Evolutionary conservation across 2,888 invertebrate species (phyloP), one percentile per base, ranked within the genome.

Genomic region (Scaptomyza flava): DNA sequence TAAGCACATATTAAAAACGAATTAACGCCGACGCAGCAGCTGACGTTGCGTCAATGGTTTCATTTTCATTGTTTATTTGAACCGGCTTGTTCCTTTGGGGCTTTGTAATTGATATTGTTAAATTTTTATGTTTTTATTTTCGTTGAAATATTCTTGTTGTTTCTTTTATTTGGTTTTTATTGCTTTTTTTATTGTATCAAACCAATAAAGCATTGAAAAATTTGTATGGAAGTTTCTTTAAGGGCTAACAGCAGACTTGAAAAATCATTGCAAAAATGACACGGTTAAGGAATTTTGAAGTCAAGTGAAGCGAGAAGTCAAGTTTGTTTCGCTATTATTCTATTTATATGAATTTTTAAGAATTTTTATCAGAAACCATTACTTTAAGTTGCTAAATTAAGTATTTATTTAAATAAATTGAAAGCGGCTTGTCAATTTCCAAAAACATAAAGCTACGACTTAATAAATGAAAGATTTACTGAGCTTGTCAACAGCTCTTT

Each of bases 1-100:
- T 89, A 88, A 81, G 85, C 86, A 88, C 78, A 89, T 90, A 89
- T 89, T 89, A 87, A 89, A 82, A 81, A 85, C 81, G 79, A 85
- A 84, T 87, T 89, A 89, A 87, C 41, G 64, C 34, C 64, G 30
- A 51, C 33, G 61, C 60, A 56, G 56, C 68, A 62, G 68, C 76
- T 75, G 72, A 30, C 45, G 54, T 64, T 41, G 52, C 53, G 63
- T 60, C n/a, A 58, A 41, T 54, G 70, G 56, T 73, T 69, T 76
- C 64, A 57, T 79, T 72, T 78, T 78, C 57, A 76, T 78, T 84
- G 47, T 69, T 43, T 41, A 8, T 57, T 45, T 41, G 53, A 61
- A 51, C 52, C 61, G 36, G 33, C 41, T 57, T 68, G 75, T 65
- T 75, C 84, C 81, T 81, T 78, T 72, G 68, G 63, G 79, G 65